Base-by-base conservation (phyloP, 2,113 vertebrate species). In the Plectropomus leopardus region DNA sequence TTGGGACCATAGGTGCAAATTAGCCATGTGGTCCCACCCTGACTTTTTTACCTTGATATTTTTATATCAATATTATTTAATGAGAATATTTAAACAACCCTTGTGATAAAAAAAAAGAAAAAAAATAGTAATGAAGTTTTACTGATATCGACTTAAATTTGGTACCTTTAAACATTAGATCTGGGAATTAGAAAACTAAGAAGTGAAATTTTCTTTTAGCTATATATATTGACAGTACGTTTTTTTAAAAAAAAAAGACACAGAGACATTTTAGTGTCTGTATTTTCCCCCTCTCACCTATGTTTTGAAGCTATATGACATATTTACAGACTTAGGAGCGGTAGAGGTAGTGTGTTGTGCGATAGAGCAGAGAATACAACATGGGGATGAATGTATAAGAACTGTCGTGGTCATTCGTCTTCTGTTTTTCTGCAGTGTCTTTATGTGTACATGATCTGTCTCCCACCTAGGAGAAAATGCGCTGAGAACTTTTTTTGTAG, bases 371-470 rank as follows among this genome's bases (percentile, higher is more conserved):
- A 1, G 5, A n/a, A 71, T 40, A 23, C 14, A 32, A n/a, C 21
- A 59, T 2, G 28, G 64, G 60, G 66, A 69, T 72, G 26, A 79
- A 76, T 67, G 16, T 11, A 32, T n/a, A 30, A 9, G 53, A 69
- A 54, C 51, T 59, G 69, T 67, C 1, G 4, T 40, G 48, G n/a
- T 48, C 66, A 51, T 72, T 60, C 9, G 34, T 72, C 80, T 65
- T n/a, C 50, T 60, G 54, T 77, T 68, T 51, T 47, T 19, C 67
- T 69, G 58, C 68, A 70, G 61, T 74, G 66, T 78, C 80, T 74
- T 65, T 66, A 81, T 81, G 85, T 89, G 65, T 61, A 63, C 72
- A 84, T 83, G 72, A 82, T 83, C 74, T 69, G 61, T 72, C 64
- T 87, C 57, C 42, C 67, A 74, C 84, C 45, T 70, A 16, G 60